Base-by-base conservation (phyloP, 2,888 invertebrate genomes). In the Hirtodrosophila trivittata region DNA sequence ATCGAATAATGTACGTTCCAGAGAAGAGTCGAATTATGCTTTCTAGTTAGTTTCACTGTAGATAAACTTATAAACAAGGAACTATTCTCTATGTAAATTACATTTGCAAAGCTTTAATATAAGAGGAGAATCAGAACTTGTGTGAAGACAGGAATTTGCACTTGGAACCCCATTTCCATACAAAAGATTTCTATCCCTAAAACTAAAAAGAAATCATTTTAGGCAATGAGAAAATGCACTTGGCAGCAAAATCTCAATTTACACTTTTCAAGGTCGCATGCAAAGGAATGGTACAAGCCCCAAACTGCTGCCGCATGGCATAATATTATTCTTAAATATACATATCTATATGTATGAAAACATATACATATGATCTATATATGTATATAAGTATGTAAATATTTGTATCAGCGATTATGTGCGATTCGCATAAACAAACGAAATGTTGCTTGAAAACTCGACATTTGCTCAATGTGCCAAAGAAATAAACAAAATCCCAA, bases 181-280 rank as follows among this genome's bases (percentile, higher is more conserved):
- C 28, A 28, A 28, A 28, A 2, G 5, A 28, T 28, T 28, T 4
- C 1, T 28, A 21, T 28, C 9, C 5, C 5, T 1, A 28, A 28
- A 28, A 28, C 2, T 28, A n/a, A n/a, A n/a, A n/a, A n/a, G n/a
- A n/a, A n/a, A n/a, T n/a, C n/a, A 1, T 28, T 28, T 28, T n/a
- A 9, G 5, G 5, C 28, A 28, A 7, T 32, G 26, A 41, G 30
- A 38, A 38, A 33, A 37, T 43, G 25, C 47, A 12, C 14, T 28
- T 37, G 46, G 26, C 50, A 47, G 66, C 50, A 12, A 46, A 6
- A 30, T 65, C 33, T 50, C 54, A 43, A 33, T 21, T 43, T 52
- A 37, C 63, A 39, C 12, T 14, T 35, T 9, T 26, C 32, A 38
- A 63, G 47, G 50, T 14, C 41, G 25, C 38, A 38, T 25, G 18